A percentile compares a stretch with the other conserved stretches of the same genome.
Conservation (phyloP, 2,797 vertebrate genomes). For the Pseudochaenichthys georgianus region DNA sequence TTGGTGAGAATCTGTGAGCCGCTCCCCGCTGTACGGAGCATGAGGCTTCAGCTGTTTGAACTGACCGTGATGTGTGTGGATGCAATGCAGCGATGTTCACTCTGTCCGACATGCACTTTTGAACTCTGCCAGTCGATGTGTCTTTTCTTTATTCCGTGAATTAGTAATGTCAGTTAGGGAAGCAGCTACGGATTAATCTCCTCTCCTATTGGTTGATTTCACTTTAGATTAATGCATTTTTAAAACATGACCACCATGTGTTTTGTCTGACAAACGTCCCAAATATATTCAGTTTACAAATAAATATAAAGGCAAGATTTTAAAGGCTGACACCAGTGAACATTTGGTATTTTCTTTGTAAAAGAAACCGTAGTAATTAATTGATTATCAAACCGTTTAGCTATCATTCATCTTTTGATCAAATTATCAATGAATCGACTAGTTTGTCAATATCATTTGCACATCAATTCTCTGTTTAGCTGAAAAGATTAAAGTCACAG, state of each 20-base stretch:
- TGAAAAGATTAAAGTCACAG: not conserved
- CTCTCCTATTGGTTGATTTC: not conserved
- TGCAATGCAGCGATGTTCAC: constrained; percentile 42
- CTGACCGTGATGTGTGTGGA: constrained; percentile 36
- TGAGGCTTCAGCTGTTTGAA: constrained; percentile 27
- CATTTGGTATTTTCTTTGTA: not conserved
- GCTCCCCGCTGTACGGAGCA: not conserved
- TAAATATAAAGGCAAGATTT: not conserved
- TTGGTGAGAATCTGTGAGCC: constrained; percentile 13
- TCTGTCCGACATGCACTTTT: constrained; percentile 35
- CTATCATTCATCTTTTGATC: not conserved
- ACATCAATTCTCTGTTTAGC: not conserved
- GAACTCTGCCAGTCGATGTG: not conserved
- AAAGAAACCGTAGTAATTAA: not conserved
- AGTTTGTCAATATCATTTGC: not conserved
- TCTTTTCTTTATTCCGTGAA: not conserved
- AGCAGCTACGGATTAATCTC: not conserved
- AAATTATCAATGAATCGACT: not conserved
- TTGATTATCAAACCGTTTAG: not conserved
- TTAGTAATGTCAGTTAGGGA: not conserved
- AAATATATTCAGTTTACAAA: not conserved
- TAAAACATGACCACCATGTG: not conserved
- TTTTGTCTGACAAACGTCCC: not conserved
- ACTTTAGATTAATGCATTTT: rapidly evolving
- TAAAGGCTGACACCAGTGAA: not conserved